Evolutionary conservation across 2,797 vertebrate genomes (phyloP).

Genomic region (Aeoliscus strigatus): DNA sequence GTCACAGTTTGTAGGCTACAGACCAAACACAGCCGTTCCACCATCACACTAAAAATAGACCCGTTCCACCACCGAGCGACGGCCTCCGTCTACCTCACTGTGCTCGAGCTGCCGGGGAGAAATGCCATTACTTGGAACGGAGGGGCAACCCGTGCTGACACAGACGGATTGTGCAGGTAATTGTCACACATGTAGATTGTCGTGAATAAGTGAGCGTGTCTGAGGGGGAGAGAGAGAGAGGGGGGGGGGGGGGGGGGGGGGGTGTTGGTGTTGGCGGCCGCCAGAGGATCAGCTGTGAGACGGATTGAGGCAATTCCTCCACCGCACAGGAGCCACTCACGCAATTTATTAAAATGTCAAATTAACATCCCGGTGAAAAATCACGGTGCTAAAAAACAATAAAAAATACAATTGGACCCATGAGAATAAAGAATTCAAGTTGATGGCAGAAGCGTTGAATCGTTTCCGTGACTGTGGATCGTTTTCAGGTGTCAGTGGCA

Average conservation of each 20-base stretch:
- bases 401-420: conserved; percentile 67
- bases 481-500: conserved; percentile 32
- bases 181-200: conserved; percentile 78
- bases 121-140: conserved; percentile 57
- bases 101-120: conserved; percentile 51
- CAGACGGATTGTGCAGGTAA: conserved; percentile 70
- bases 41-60: conserved; percentile 64
- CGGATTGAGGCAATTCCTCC: conserved; percentile 77
- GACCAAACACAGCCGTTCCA: conserved; percentile 37
- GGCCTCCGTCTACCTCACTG: conserved; percentile 58
- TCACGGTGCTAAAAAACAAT: conserved; percentile 69
- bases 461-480: conserved; percentile 41
- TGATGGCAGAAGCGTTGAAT: conserved; percentile 36
- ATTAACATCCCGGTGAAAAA: conserved; percentile 79
- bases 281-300: conserved; percentile 75
- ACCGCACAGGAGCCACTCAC: conserved; percentile 54
- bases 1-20: conserved; percentile 33
- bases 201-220: conserved; percentile 71
- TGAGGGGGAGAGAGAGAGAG: conserved; percentile 53
- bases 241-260: no score
- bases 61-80: conserved; percentile 38
- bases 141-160: conserved; percentile 56
- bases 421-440: conserved; percentile 62
- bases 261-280: no score
- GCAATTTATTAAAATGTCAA: conserved; percentile 82